These are phyloP conservation scores for Pyxicephalus adspersus DNA, from an alignment of 2,113 vertebrate genomes.

Conservation along the genomic window DNA sequence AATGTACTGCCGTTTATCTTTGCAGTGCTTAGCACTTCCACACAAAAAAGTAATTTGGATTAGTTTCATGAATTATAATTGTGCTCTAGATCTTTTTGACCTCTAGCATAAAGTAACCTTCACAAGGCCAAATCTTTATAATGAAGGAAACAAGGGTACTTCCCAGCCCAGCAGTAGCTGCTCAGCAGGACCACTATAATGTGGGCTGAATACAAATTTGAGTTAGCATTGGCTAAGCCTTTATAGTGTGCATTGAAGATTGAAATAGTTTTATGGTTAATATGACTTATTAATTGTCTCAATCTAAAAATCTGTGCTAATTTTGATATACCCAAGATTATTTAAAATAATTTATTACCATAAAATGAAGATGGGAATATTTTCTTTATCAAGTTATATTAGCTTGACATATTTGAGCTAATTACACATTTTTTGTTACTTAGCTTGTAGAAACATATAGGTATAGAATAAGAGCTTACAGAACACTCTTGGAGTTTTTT, in stretches of 20 bases:
- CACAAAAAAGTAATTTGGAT: constrained; percentile 48
- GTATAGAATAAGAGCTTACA: too few species aligned
- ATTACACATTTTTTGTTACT: too few species aligned
- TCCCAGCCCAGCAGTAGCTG: constrained; percentile 1
- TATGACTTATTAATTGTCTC: not conserved
- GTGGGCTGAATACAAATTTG: constrained; percentile 12
- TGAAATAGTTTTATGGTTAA: not conserved
- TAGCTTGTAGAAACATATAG: too few species aligned
- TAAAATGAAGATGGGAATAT: too few species aligned
- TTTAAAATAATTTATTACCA: too few species aligned
- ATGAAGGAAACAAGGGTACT: constrained; percentile 18
- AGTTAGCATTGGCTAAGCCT: not conserved
- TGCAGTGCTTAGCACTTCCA: constrained; percentile 21
- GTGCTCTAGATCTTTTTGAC: constrained; percentile 27
- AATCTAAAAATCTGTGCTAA: not conserved
- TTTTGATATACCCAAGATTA: not conserved
- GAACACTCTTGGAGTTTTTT: too few species aligned
- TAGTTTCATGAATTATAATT: constrained; percentile 41
- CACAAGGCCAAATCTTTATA: constrained; percentile 17
- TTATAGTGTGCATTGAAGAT: not conserved
- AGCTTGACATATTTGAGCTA: too few species aligned
- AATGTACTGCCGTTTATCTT: constrained; percentile 14
- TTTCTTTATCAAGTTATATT: too few species aligned
- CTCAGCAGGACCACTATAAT: constrained; percentile 11
- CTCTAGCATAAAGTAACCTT: constrained; percentile 44